Conservation (phyloP, 2,797 vertebrate genomes). For the Poecilia velifera region DNA sequence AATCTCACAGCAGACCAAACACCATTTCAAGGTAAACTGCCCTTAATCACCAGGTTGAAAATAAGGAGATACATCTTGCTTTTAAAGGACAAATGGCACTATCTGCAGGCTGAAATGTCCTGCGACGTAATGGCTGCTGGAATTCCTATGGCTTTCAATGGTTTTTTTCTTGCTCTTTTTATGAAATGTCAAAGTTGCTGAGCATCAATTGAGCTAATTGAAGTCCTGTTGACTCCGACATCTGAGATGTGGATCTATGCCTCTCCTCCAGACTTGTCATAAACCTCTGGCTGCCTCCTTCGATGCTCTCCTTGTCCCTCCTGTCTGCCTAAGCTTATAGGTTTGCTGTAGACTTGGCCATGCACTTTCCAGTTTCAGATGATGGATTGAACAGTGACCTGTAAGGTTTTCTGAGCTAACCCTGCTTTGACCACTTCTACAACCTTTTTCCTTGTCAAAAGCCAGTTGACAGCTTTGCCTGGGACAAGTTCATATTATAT, state of each 20-base stretch:
- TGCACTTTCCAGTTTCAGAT: not conserved
- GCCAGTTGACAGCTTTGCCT: not conserved
- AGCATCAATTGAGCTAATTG: not conserved
- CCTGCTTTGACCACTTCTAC: not conserved
- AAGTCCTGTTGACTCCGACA: not conserved
- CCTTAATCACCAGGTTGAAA: slow-evolving; percentile 42
- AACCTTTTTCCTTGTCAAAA: not conserved
- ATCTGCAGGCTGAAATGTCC: not conserved
- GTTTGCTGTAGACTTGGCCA: not conserved
- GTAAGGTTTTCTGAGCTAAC: not conserved
- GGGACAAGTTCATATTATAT: not conserved
- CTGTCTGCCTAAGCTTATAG: not conserved
- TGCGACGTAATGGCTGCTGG: not conserved
- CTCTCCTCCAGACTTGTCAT: not conserved
- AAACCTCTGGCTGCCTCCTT: not conserved
- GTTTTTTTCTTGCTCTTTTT: not conserved
- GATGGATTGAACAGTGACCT: not conserved
- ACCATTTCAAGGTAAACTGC: slow-evolving; percentile 59
- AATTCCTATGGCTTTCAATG: not conserved
- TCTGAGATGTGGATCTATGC: not conserved
- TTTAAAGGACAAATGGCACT: not conserved
- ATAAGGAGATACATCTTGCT: not conserved
- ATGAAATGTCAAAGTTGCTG: not conserved
- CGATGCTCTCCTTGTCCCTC: not conserved
- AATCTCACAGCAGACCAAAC: slow-evolving; percentile 70